Conservation (phyloP, 2,113 vertebrate genomes). For the Grus americana region DNA sequence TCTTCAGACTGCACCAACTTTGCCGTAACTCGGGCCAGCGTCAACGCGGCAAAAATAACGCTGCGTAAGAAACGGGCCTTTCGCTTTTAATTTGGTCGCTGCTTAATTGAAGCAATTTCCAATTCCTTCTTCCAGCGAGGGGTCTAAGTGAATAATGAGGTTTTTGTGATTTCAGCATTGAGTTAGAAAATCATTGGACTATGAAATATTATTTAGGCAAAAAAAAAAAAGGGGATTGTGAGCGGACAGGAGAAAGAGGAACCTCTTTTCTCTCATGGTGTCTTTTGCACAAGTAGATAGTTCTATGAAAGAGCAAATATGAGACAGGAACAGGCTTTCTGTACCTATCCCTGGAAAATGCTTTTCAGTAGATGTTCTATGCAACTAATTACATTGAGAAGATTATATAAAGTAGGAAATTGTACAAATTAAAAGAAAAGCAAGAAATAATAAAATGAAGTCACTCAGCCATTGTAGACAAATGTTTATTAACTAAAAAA, state of each 20-base stretch:
- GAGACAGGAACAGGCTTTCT: not conserved
- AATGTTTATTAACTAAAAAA: not conserved
- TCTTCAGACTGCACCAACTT: not conserved
- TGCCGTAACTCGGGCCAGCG: not conserved
- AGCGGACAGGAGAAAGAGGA: not conserved
- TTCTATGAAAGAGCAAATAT: not conserved
- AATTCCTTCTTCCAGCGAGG: not conserved
- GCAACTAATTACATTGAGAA: not conserved
- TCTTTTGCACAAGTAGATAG: not conserved
- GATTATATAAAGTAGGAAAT: not conserved
- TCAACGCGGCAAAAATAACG: accelerated
- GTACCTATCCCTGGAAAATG: not conserved
- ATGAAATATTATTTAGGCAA: not conserved
- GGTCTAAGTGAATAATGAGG: not conserved
- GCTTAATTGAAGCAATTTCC: not conserved
- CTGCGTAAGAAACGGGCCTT: not conserved
- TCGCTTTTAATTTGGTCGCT: not conserved
- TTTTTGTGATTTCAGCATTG: not conserved
- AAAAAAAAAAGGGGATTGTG: not conserved
- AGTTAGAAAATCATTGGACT: not conserved
- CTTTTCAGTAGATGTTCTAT: not conserved
- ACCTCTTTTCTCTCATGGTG: not conserved
- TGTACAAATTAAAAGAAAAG: not conserved
- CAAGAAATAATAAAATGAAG: not conserved
- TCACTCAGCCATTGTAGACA: not conserved